Evolutionary conservation across 2,888 invertebrate species (phyloP).

Genomic region (Acrobasis repandana): DNA sequence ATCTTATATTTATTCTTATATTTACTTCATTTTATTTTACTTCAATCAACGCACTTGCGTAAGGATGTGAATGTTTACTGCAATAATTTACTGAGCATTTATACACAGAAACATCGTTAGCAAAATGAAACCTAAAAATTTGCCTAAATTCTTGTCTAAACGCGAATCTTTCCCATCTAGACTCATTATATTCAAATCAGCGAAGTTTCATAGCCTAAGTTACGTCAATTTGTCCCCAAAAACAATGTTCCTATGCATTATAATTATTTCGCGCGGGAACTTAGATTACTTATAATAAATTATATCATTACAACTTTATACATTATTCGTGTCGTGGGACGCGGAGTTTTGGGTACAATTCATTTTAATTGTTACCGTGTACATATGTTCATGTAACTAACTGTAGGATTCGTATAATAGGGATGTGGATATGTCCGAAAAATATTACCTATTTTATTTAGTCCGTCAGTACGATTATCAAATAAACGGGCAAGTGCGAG

Average conservation of each 20-base stretch:
- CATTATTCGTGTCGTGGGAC: conserved; percentile 20
- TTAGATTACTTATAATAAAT: conserved; percentile 20
- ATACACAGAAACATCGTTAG: too few species aligned
- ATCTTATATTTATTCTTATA: too few species aligned
- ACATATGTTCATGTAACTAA: conserved; percentile 6
- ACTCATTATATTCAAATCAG: conserved; percentile 10
- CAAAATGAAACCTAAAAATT: neutral
- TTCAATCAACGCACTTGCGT: too few species aligned
- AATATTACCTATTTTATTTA: too few species aligned
- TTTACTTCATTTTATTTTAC: too few species aligned
- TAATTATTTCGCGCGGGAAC: conserved; percentile 13
- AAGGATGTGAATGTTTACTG: too few species aligned
- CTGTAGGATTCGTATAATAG: neutral
- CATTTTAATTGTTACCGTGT: conserved; percentile 19
- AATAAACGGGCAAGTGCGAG: too few species aligned
- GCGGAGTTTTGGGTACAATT: conserved; percentile 21
- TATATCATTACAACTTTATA: conserved; percentile 22
- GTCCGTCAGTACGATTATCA: too few species aligned
- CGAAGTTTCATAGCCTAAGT: conserved; percentile 6
- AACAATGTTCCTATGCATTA: conserved; percentile 11
- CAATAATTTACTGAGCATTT: too few species aligned
- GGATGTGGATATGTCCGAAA: too few species aligned
- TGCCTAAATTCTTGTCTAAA: neutral
- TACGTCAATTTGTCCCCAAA: conserved; percentile 13
- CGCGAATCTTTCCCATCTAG: neutral